Conservation (phyloP, 2,797 vertebrate genomes). For the Kryptopterus vitreolus region DNA sequence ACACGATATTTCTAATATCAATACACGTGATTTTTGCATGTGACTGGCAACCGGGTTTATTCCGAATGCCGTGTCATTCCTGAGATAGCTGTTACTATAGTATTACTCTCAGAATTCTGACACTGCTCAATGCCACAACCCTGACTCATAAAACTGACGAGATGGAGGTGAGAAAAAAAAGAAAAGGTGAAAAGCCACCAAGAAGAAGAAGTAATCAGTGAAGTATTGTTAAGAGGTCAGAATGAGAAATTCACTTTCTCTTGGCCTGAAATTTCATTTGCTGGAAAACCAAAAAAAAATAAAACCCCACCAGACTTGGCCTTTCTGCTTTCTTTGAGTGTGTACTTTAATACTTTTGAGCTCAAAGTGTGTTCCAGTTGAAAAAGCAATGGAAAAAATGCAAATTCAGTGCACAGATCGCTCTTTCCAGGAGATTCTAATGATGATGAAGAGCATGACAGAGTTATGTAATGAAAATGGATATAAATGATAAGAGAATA, state of each 20-base stretch:
- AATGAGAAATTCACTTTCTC: not conserved
- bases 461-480: not conserved
- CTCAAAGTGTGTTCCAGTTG: not conserved
- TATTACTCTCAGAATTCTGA: not conserved
- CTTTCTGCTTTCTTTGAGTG: not conserved
- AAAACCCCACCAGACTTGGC: not conserved
- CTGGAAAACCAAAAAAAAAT: not conserved
- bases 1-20: not conserved
- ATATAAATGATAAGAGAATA: not conserved
- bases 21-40: not conserved
- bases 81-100: not conserved
- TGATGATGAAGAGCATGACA: not conserved
- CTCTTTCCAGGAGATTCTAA: not conserved
- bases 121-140: not conserved
- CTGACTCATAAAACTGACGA: not conserved
- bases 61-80: no score
- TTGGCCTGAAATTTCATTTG: not conserved
- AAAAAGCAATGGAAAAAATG: no score
- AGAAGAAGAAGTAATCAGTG: constrained; percentile 13
- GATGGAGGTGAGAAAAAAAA: not conserved
- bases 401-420: not conserved
- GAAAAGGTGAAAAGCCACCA: not conserved
- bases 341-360: not conserved
- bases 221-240: constrained; percentile 20
- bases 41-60: not conserved